A percentile compares a stretch with the other conserved stretches of the same genome.
phyloP scores from a whole-genome alignment of 1,140 invertebrate species.

The Condylostylus longicornis region DNA sequence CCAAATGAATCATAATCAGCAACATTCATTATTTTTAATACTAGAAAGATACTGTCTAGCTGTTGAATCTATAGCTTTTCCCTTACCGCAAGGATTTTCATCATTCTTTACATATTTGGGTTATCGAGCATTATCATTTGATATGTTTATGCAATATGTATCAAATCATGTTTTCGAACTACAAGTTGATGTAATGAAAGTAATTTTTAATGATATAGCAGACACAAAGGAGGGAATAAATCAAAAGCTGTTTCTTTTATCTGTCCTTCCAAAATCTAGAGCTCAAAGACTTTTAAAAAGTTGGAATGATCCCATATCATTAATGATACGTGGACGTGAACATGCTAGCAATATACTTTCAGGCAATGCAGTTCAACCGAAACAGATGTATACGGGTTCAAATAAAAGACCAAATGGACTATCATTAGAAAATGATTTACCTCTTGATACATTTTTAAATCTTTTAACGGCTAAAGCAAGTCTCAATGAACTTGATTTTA shows the following conservation, averaged over 20 bases:
- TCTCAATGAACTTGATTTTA: conserved; percentile 64
- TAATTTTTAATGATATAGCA: conserved; percentile 58
- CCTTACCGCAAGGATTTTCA: conserved; percentile 66
- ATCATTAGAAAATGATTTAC: conserved; percentile 16
- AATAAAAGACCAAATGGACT: conserved; percentile 3
- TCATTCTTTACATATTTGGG: conserved; percentile 76
- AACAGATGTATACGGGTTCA: conserved; percentile 13
- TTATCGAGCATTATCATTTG: conserved; percentile 55
- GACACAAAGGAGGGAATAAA: conserved; percentile 47
- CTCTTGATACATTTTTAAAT: conserved; percentile 69
- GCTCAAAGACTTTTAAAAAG: conserved; percentile 59
- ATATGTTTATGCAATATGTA: conserved; percentile 64
- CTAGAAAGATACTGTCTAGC: conserved; percentile 62
- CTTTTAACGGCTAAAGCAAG: conserved; percentile 71
- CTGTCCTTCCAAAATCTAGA: conserved; percentile 54
- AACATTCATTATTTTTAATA: conserved; percentile 52
- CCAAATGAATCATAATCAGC: conserved; percentile 48
- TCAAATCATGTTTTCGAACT: conserved; percentile 66
- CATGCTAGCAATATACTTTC: conserved; percentile 62
- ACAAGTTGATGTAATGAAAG: conserved; percentile 73
- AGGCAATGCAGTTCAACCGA: conserved; percentile 36
- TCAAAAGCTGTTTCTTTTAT: conserved; percentile 55
- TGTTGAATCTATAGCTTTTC: conserved; percentile 63
- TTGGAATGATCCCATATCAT: conserved; percentile 60
- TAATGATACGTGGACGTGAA: conserved; percentile 60